A percentile compares a stretch with the other conserved stretches of the same genome.
These are phyloP conservation scores for Hirtodrosophila duncani DNA, from an alignment of 2,888 invertebrate species.

Conservation along the genomic window DNA sequence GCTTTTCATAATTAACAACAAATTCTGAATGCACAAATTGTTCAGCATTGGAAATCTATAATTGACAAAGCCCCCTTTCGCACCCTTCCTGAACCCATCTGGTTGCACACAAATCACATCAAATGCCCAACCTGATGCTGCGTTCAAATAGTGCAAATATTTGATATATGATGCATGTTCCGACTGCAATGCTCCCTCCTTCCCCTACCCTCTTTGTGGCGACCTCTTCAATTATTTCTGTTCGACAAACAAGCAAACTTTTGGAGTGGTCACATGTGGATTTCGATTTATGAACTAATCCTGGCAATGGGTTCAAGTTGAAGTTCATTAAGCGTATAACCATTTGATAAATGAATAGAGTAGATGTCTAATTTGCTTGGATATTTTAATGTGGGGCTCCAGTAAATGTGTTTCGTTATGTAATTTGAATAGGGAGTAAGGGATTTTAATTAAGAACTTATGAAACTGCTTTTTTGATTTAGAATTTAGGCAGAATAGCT, in stretches of 20 bases:
- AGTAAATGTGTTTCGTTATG: neutral
- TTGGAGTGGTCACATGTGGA: slow-evolving; percentile 22
- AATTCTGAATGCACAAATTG: too few relatives aligned
- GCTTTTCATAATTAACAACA: too few relatives aligned
- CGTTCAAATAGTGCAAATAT: slow-evolving; percentile 7
- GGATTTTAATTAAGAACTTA: neutral
- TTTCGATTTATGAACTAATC: slow-evolving; percentile 27
- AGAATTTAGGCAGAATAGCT: neutral
- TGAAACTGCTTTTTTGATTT: neutral
- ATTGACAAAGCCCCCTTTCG: slow-evolving; percentile 3
- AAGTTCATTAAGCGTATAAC: slow-evolving; percentile 19
- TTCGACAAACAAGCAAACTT: slow-evolving; percentile 20
- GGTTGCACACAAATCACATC: slow-evolving; percentile 15
- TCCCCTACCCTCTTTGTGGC: too few relatives aligned
- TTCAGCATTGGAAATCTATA: too few relatives aligned
- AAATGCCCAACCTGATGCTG: slow-evolving; percentile 2
- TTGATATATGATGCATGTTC: too few relatives aligned
- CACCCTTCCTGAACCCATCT: slow-evolving; percentile 1
- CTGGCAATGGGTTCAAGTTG: slow-evolving; percentile 4
- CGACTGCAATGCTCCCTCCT: too few relatives aligned
- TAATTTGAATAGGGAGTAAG: too few relatives aligned
- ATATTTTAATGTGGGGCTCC: slow-evolving; percentile 1
- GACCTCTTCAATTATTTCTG: too few relatives aligned
- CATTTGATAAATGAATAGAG: slow-evolving; percentile 19
- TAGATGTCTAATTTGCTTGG: slow-evolving; percentile 26